Evolutionary conservation across 2,888 invertebrate genomes (phyloP), one percentile per base, ranked within the genome.

Genomic region (Endomychus coccineus): DNA sequence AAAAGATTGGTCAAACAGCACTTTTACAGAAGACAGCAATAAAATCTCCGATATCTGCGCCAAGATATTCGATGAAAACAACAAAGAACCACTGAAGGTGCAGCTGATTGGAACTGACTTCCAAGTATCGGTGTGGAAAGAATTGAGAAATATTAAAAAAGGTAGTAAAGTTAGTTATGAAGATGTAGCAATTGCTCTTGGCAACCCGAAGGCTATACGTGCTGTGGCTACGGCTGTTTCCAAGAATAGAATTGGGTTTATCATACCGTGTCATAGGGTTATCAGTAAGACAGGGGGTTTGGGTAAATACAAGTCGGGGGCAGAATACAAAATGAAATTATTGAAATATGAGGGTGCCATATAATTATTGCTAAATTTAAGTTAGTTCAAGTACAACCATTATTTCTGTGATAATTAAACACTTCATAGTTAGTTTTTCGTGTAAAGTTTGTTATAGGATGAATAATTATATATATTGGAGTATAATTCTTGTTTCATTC

Each of bases 191-290:
- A 48, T 48, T 14, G 50, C 52, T 4, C 48, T 64, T n/a, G 58
- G 59, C 1, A 52, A 54, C 27, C 59, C 61, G 3, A 58, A 51
- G 28, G 58, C 61, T n/a, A 45, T 58, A 5, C 50, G 64, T 39
- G 61, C 63, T 16, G 62, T 61, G 1, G 63, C 62, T n/a, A 58
- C 51, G 36, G 62, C 63, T 4, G 48, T 66, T n/a, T 54, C 57
- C 0, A 61, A 54, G 33, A 66, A 66, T 44, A 56, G 52, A 29
- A 47, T 64, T 40, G 49, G 57, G 1, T 63, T 56, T 46, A 45
- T 64, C 10, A 50, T 66, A 13, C 66, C 66, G 0, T 66, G 66
- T 34, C 64, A 66, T 42, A 44, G 64, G 17, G 59, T 64, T 7
- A 59, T 64, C 10, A 47, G 51, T 16, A 64, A 64, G 43, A 47